phyloP scores from a whole-genome alignment of 1,140 invertebrate genomes.

The Acyrthosiphon pisum region DNA sequence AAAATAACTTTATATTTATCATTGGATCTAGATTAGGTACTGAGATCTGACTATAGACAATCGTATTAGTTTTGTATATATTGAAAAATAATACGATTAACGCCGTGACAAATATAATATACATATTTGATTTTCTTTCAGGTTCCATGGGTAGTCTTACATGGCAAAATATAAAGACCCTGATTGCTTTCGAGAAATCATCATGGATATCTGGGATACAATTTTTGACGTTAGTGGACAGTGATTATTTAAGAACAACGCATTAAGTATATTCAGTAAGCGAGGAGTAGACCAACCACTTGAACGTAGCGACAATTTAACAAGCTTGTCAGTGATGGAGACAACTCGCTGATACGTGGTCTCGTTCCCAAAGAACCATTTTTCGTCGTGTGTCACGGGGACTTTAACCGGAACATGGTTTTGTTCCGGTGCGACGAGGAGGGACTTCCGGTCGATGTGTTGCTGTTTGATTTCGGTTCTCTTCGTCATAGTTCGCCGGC shows the following conservation, averaged over 20 bases:
- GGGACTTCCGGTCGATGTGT: conserved; percentile 59
- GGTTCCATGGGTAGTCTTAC: conserved; percentile 53
- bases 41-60: no score
- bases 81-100: no score
- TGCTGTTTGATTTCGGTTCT: conserved; percentile 64
- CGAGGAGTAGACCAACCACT: not conserved
- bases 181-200: not conserved
- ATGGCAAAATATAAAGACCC: not conserved
- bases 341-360: not conserved
- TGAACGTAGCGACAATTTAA: not conserved
- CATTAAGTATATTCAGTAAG: not conserved
- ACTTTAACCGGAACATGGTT: conserved; percentile 64
- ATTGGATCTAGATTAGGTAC: not conserved
- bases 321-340: not conserved
- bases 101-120: no score
- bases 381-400: conserved; percentile 64
- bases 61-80: not conserved
- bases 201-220: not conserved
- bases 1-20: not conserved
- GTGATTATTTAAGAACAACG: not conserved
- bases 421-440: conserved; percentile 59
- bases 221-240: not conserved
- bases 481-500: conserved; percentile 62
- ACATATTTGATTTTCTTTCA: not conserved
- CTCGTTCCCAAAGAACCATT: conserved; percentile 60